phyloP scores from a whole-genome alignment of 2,797 vertebrate species.

The Syngnathus rostellatus region DNA sequence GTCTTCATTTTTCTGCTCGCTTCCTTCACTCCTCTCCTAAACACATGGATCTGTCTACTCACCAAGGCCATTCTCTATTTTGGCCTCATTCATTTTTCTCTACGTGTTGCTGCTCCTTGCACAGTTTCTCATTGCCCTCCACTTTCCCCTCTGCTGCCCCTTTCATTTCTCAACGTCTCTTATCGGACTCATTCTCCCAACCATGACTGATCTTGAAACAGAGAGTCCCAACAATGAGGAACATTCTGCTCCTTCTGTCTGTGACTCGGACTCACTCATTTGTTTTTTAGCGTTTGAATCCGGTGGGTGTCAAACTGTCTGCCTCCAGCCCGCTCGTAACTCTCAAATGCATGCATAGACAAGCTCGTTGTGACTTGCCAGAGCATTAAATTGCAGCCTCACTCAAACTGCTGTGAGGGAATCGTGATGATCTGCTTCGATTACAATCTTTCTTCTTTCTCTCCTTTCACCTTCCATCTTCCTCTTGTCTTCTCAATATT shows the following conservation, averaged over 20 bases:
- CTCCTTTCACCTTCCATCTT: conserved; percentile 20
- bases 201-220: conserved; percentile 31
- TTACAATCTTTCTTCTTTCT: conserved; percentile 41
- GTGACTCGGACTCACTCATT: conserved; percentile 11
- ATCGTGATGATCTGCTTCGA: conserved; percentile 42
- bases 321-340: conserved; percentile 18
- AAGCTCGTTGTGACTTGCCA: conserved; percentile 53
- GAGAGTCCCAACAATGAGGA: conserved; percentile 11
- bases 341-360: conserved; percentile 26
- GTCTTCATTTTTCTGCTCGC: conserved; percentile 2
- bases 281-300: conserved; percentile 45
- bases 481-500: conserved; percentile 25
- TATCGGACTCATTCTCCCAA: conserved; percentile 17
- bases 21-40: conserved; percentile 10
- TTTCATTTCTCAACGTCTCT: conserved; percentile 28
- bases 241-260: conserved; percentile 28
- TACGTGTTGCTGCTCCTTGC: not conserved
- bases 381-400: conserved; percentile 66
- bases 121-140: conserved; percentile 5
- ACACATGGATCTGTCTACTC: conserved; percentile 7
- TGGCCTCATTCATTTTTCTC: conserved; percentile 1
- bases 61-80: not conserved
- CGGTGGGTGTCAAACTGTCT: conserved; percentile 34
- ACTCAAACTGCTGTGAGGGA: conserved; percentile 52
- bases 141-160: conserved; percentile 17